Base-by-base conservation (phyloP, 2,888 invertebrate genomes). In the Oeneis ivallda region DNA sequence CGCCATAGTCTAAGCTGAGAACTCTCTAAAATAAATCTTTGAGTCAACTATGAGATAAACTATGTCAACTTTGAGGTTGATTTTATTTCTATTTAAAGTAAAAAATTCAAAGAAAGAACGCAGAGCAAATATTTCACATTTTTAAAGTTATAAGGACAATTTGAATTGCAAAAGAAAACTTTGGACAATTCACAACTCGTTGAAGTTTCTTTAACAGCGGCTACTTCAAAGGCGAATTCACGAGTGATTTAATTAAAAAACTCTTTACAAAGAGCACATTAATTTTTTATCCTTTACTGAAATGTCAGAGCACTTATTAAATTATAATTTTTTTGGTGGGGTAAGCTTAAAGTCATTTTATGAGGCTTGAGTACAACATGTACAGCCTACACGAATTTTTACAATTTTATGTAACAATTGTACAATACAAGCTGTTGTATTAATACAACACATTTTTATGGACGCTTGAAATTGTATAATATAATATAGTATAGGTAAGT, bases 201-300 rank as follows among this genome's bases (percentile, higher is more conserved):
- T 61, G 37, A 65, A 69, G 50, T 66, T 67, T 62, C 59, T 66
- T 67, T 69, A 52, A 65, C 60, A 66, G 69, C 68, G 67, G 65
- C 68, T 74, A 70, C 73, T 73, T 75, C 70, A 72, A 75, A 72
- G 71, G 69, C 72, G 77, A 76, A 76, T 72, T 77, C 72, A 73
- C 74, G 76, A 77, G 75, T 77, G 77, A 78, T 78, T 78, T 71
- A 79, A 75, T 80, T 79, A 74, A 69, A 70, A 76, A 70, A 67
- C 63, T 69, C 56, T 49, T 17, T 53, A 66, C 61, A 69, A 70
- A 61, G 64, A 70, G 68, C 49, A 68, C 64, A 58, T 64, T 64
- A 59, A 70, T 69, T 70, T 47, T 72, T 73, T 77, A 70, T 67
- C 64, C 70, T 64, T 61, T 52, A 47, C 15, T 50, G 15, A 45